Percentiles rank a stretch among this genome's conserved stretches.
Conservation (phyloP, 1,140 invertebrate species). For the Drosophila pectinifera region DNA sequence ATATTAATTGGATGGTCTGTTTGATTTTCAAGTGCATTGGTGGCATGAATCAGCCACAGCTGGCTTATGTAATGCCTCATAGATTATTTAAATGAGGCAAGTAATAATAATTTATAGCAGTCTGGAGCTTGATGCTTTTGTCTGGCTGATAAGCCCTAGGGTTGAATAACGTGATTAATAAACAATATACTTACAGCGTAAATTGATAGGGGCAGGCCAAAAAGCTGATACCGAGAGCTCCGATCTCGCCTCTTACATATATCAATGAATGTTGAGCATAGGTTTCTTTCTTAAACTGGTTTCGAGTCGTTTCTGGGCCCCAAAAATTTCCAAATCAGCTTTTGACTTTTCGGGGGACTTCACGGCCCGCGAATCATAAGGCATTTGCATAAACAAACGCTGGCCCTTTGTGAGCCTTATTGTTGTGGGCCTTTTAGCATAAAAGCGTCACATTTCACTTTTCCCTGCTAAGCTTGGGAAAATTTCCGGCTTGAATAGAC, state of each 20-base stretch:
- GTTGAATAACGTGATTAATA: slow-evolving; percentile 55
- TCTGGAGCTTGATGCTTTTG: slow-evolving; percentile 39
- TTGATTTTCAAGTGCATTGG: slow-evolving; percentile 13
- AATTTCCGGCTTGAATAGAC: slow-evolving; percentile 38
- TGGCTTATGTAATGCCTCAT: slow-evolving; percentile 39
- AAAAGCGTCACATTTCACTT: slow-evolving; percentile 76
- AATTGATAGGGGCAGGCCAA: slow-evolving; percentile 17
- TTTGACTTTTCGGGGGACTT: slow-evolving; percentile 25
- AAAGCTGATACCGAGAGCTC: slow-evolving; percentile 27
- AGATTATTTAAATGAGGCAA: slow-evolving; percentile 64
- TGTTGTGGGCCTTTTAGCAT: slow-evolving; percentile 60
- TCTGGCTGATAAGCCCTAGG: slow-evolving; percentile 68
- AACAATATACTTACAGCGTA: slow-evolving; percentile 63
- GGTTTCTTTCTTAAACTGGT: slow-evolving; percentile 28
- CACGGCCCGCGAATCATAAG: slow-evolving; percentile 61
- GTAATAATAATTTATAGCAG: slow-evolving; percentile 53
- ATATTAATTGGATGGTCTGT: slow-evolving; percentile 26
- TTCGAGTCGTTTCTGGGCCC: slow-evolving; percentile 2
- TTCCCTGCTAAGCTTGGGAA: slow-evolving; percentile 36
- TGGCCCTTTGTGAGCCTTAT: slow-evolving; percentile 44
- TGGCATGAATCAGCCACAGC: slow-evolving; percentile 41
- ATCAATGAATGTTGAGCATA: slow-evolving; percentile 21
- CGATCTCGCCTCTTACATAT: slow-evolving; percentile 5
- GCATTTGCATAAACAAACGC: slow-evolving; percentile 73
- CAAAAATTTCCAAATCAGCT: slow-evolving; percentile 23